phyloP scores from a whole-genome alignment of 1,140 invertebrate genomes.

The Drosophila orena region DNA sequence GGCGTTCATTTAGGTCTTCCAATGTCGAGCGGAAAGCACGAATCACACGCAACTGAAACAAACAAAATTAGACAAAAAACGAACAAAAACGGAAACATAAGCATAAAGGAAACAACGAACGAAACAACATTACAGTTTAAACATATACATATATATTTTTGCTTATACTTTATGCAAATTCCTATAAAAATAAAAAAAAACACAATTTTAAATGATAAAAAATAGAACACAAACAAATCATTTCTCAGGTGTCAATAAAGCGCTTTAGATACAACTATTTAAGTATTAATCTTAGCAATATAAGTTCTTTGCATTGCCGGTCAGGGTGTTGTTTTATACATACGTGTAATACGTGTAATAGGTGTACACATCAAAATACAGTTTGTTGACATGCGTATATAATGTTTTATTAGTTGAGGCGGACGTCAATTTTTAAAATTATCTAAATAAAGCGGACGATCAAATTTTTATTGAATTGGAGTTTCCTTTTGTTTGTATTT shows the following conservation, averaged over 20 bases:
- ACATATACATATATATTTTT: conserved; percentile 23
- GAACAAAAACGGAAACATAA: conserved; percentile 73
- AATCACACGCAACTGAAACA: conserved; percentile 99
- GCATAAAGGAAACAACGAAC: conserved; percentile 51
- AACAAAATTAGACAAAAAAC: conserved; percentile 86
- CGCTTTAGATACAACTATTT: background rate
- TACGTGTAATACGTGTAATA: background rate
- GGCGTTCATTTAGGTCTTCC: conserved; percentile 99
- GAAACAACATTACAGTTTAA: conserved; percentile 49
- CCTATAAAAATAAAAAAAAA: background rate
- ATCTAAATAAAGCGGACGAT: no score
- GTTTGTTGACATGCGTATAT: background rate
- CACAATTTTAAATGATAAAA: background rate
- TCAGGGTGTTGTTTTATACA: background rate
- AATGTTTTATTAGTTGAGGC: background rate
- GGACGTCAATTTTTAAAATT: background rate
- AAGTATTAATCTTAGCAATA: background rate
- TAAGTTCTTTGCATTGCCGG: background rate
- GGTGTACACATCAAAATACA: background rate
- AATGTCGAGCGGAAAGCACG: conserved; percentile 99
- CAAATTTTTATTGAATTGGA: no score
- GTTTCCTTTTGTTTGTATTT: no score
- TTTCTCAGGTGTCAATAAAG: background rate
- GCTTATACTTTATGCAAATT: background rate
- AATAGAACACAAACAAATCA: background rate